Evolutionary conservation across 1,140 invertebrate species (phyloP).

Genomic region (Panagrolaimus sp.): DNA sequence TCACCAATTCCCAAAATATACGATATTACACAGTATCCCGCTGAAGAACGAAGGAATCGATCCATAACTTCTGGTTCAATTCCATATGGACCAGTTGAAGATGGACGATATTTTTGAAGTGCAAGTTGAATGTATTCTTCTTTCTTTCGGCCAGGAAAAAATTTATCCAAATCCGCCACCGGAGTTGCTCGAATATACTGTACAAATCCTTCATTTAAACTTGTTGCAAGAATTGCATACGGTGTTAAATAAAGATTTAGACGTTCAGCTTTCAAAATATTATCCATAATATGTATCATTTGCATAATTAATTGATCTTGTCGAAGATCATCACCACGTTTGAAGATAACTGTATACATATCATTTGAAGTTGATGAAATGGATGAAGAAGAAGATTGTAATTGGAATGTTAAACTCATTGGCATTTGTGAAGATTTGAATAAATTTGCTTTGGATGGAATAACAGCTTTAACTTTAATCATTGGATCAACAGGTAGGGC

Average conservation of each 20-base stretch:
- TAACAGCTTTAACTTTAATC: not conserved
- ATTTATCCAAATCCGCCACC: constrained; percentile 42
- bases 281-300: constrained; percentile 96
- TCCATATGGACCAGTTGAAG: constrained; percentile 73
- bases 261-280: constrained; percentile 80
- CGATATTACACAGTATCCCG: constrained; percentile 97
- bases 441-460: constrained; percentile 5
- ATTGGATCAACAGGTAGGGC: constrained; percentile 1
- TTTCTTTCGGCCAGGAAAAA: constrained; percentile 30
- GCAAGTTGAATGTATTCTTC: constrained; percentile 60
- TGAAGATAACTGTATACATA: constrained; percentile 94
- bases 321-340: constrained; percentile 89
- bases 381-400: not conserved
- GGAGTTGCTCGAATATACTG: constrained; percentile 84
- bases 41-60: constrained; percentile 87
- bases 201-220: constrained; percentile 85
- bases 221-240: constrained; percentile 86
- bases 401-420: constrained; percentile 11
- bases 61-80: constrained; percentile 91
- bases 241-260: constrained; percentile 89
- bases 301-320: constrained; percentile 94
- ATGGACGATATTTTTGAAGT: constrained; percentile 81
- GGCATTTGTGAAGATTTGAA: constrained; percentile 15
- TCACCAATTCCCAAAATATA: constrained; percentile 95
- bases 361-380: not conserved